Base-by-base conservation (phyloP, 2,888 invertebrate species). In the Caenorhabditis sp. region DNA sequence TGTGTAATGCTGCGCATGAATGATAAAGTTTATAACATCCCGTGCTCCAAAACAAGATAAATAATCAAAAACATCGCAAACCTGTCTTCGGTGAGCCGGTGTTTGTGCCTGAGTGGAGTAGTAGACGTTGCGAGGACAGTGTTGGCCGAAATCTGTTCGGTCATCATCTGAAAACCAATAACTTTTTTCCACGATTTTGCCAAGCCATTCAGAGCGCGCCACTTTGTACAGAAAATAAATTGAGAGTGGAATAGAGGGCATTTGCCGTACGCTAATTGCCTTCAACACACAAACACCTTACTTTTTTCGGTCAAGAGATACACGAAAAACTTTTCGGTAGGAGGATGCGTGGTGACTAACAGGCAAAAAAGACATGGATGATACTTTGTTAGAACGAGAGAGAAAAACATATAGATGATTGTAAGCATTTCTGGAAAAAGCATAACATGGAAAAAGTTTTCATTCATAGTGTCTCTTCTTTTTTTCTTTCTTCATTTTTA, bases 81-180 rank as follows among this genome's bases (percentile, higher is more conserved):
- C 81, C 81, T 82, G 28, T 82, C 81, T 72, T 82, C 81, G 6
- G 81, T 82, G 22, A 82, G 63, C 8, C 81, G 81, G 51, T 82
- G 75, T 24, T 66, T 76, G 38, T 82, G 75, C 10, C 80, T 61
- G 28, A 74, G 24, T 41, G 74, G 59, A 12, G 74, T 69, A 0
- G 74, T 51, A 0, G 64, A 58, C 12, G 41, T n/a, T 24, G 26
- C 56, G 24, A 35, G 28, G 14, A 66, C 59, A 35, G 56, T 14
- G 19, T 41, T 26, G n/a, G 64, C 28, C 12, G 64, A n/a, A 7
- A 51, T 44, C 12, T 75, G n/a, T n/a, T n/a, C 19, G 19, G n/a
- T 69, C 6, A 7, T 19, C 74, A 80, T 80, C 69, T 80, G 56
- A 75, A 54, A 26, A 14, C 12, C 24, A 14, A 54, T 14, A 54